Evolutionary conservation across 2,113 vertebrate genomes (phyloP), one percentile per base, ranked within the genome.

Genomic region (Kryptolebias marmoratus): DNA sequence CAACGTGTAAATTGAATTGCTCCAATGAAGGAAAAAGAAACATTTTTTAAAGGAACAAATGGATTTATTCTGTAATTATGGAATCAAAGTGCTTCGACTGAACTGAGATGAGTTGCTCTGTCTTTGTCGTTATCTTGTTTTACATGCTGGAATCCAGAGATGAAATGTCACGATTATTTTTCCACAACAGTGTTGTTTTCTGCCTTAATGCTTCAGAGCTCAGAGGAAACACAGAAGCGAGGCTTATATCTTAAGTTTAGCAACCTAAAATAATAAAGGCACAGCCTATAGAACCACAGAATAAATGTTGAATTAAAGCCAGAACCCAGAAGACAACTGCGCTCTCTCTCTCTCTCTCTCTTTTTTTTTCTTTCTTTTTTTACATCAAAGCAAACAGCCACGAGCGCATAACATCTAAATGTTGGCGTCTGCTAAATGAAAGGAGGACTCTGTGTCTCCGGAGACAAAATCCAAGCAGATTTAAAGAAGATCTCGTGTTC

Each of bases 311-410:
- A 16, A 81, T 72, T 31, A 75, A 49, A 75, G 68, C 69, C 42
- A 78, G 75, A 90, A 87, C 87, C 88, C 88, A 85, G 68, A 32
- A 8, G 15, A 73, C 86, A 58, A 72, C 12, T 44, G 32, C 44
- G 39, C 16, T 54, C 22, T 22, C 22, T 22, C 22, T 22, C 22
- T 22, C 22, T 22, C 22, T 22, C 22, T 22, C 22, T 22, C 22
- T 22, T 22, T 22, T 22, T 22, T 22, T 22, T 22, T 76, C 61
- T 74, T 22, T 12, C 16, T 18, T 22, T 42, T 56, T 56, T 44
- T 18, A 66, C 63, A 71, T 82, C 47, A 81, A 80, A 82, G 79
- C 85, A 87, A 85, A 92, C 80, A 91, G 90, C 89, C 84, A 36
- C 65, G 77, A 71, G 89, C 84, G 48, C 50, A 28, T 47, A 32